Evolutionary conservation across 2,888 invertebrate species (phyloP).

Genomic region (Minunthozetes semirufus): DNA sequence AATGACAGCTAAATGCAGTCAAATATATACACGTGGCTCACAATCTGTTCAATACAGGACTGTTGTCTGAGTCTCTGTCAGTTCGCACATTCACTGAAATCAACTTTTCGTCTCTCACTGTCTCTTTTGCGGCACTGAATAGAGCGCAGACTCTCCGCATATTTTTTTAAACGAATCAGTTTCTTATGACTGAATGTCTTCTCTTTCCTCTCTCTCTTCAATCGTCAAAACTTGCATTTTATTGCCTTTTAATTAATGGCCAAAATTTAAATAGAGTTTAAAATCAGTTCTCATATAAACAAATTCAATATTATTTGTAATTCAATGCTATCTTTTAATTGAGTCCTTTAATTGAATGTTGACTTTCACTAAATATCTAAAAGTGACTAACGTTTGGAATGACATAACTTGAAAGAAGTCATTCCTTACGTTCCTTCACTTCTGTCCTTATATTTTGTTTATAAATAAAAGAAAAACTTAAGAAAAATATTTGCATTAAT

Average conservation of each 20-base stretch:
- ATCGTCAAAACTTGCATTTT: background rate
- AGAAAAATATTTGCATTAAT: background rate
- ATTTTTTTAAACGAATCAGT: background rate
- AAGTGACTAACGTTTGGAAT: too few relatives aligned
- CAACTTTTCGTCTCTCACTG: background rate
- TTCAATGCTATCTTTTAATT: background rate
- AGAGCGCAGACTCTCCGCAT: conserved; percentile 1
- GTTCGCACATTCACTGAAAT: background rate
- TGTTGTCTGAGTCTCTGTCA: background rate
- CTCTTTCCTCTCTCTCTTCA: background rate
- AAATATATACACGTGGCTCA: conserved; percentile 27
- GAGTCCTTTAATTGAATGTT: too few relatives aligned
- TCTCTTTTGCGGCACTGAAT: background rate
- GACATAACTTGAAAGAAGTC: too few relatives aligned
- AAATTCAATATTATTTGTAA: background rate
- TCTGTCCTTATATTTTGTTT: background rate
- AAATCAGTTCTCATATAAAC: background rate
- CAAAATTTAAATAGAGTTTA: background rate
- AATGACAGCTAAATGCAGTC: conserved; percentile 19
- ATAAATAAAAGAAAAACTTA: background rate
- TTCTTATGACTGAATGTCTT: background rate
- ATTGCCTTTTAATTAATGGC: background rate
- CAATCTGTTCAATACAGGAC: background rate
- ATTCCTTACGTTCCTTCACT: too few relatives aligned
- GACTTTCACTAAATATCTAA: too few relatives aligned